These are phyloP conservation scores for Callionymus lyra DNA, from an alignment of 2,113 vertebrate genomes.

Conservation along the genomic window DNA sequence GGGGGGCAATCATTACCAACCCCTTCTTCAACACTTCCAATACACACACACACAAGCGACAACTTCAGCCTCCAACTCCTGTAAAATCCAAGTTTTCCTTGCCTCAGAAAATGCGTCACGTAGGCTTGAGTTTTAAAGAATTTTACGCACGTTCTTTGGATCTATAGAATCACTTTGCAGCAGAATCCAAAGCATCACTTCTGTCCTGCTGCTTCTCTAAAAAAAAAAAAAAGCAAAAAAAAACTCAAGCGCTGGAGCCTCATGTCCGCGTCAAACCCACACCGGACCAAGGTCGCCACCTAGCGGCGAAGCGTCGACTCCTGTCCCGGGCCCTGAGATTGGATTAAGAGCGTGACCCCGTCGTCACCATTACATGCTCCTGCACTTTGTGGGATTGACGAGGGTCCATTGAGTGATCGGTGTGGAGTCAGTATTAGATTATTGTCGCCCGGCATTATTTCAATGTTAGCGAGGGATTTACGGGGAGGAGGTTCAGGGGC, in stretches of 20 bases:
- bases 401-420: conserved; percentile 9
- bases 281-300: conserved; percentile 53
- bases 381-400: conserved; percentile 49
- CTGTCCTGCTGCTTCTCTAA: too few species aligned
- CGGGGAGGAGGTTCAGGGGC: conserved; percentile 5
- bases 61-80: not conserved
- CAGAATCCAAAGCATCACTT: conserved; percentile 17
- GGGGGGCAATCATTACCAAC: conserved; percentile 25
- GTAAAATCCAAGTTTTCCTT: too few species aligned
- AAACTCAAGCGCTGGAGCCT: conserved; percentile 33
- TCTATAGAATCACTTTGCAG: too few species aligned
- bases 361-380: conserved; percentile 25
- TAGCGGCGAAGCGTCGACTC: conserved; percentile 34
- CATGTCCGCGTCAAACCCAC: conserved; percentile 20
- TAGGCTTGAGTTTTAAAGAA: too few species aligned
- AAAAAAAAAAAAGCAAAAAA: too few species aligned
- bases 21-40: conserved; percentile 3
- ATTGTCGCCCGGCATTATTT: conserved; percentile 29
- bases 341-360: conserved; percentile 44
- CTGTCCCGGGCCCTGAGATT: conserved; percentile 30
- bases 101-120: too few species aligned
- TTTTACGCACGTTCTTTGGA: too few species aligned
- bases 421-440: conserved; percentile 26
- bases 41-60: not conserved
- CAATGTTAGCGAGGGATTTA: conserved; percentile 27